Base-by-base conservation (phyloP, 2,888 invertebrate genomes). In the Eurois occulta region DNA sequence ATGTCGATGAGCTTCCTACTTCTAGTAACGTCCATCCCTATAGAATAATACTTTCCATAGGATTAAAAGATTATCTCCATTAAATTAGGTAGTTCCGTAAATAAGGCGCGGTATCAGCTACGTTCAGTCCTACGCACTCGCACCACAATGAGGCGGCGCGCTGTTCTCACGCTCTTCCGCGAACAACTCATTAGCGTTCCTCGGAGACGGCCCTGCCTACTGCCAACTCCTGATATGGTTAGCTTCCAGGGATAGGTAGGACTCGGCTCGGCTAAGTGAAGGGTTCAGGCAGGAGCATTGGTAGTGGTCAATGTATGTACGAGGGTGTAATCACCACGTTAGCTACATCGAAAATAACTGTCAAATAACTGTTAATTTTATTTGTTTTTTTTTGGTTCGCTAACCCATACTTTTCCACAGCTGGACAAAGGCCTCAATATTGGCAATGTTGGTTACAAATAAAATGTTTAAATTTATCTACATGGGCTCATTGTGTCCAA, bases 111-210 rank as follows among this genome's bases (percentile, higher is more conserved):
- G 52, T 16, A 70, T 46, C 13, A 69, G 13, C 38, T 58, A 8
- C 4, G 10, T 60, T 3, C 18, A 24, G 24, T 4, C 21, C 21
- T n/a, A n/a, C 55, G 55, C 55, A n/a, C n/a, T 5, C n/a, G 32
- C 18, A 4, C 13, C 43, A 35, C 55, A 35, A 32, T 55, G 13
- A 18, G 13, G 24, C 32, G 24, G 35, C 13, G 16, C 11, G 18
- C 7, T 24, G 73, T 70, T 84, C 84, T 73, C 87, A 84, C 78
- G 86, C 62, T 43, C 72, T 87, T 87, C 87, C 75, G 71, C 74
- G 87, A 87, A 87, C 52, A 24, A 48, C 64, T 79, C 74, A 73
- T 87, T 86, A 87, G 78, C 58, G 72, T 48, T 69, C 60, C 70
- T 71, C 58, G 75, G 75, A 81, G 43, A 21, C 38, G 52, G 43